phyloP scores from a whole-genome alignment of 2,797 vertebrate genomes.

The Orientallactaga sibirica region DNA sequence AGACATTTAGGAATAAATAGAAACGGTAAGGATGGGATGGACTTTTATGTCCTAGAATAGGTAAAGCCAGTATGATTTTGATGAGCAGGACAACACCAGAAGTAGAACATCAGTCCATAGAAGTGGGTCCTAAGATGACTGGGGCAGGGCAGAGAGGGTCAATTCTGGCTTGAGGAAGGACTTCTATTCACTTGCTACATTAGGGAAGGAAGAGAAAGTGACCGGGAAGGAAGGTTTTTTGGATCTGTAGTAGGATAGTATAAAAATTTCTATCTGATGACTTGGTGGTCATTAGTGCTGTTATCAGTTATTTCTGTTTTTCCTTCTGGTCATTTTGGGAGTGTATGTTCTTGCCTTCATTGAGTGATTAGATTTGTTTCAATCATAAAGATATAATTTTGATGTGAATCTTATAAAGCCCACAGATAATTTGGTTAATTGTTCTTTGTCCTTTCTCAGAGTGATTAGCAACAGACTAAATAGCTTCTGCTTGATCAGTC shows the following conservation, averaged over 20 bases:
- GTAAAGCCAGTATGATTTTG: neutral
- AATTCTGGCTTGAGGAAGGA: neutral
- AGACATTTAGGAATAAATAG: constrained; percentile 6
- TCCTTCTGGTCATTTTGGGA: neutral
- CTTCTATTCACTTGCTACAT: neutral
- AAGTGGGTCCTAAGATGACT: neutral
- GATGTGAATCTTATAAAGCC: neutral
- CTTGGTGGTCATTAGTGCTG: neutral
- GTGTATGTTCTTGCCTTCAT: neutral
- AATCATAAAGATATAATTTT: neutral
- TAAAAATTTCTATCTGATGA: neutral
- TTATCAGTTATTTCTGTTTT: constrained; percentile 2
- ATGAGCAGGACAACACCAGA: neutral
- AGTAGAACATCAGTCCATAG: neutral
- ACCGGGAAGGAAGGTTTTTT: neutral
- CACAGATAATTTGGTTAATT: neutral
- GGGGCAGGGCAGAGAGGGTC: neutral
- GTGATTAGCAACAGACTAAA: neutral
- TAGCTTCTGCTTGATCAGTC: neutral
- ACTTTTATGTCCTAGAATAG: neutral
- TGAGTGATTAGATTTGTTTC: neutral
- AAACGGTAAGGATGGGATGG: neutral
- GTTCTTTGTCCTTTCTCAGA: neutral
- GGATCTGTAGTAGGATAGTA: neutral
- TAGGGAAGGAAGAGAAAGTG: neutral